Percentiles rank a stretch among this genome's conserved stretches.
These are phyloP conservation scores for Doryteuthis pealeii DNA, from an alignment of 1,140 invertebrate genomes.

Conservation along the genomic window DNA sequence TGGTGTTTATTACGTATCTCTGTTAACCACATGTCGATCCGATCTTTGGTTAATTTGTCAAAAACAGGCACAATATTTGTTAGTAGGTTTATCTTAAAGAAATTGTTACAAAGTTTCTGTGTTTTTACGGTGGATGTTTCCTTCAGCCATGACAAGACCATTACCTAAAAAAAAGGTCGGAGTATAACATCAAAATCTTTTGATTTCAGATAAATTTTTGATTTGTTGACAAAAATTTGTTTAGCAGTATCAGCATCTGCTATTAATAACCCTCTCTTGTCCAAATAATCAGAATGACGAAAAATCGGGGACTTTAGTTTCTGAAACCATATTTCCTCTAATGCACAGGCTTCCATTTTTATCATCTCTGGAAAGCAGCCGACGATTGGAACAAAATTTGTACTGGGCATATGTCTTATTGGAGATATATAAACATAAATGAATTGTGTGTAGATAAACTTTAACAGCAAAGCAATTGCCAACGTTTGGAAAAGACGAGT, in stretches of 20 bases:
- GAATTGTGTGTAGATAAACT: background rate
- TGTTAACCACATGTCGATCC: background rate
- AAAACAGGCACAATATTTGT: background rate
- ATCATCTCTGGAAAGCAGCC: background rate
- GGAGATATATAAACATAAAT: background rate
- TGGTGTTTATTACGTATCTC: background rate
- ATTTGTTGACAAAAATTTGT: background rate
- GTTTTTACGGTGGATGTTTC: background rate
- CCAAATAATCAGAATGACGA: background rate
- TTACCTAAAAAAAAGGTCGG: background rate
- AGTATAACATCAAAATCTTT: background rate
- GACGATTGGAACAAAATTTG: background rate
- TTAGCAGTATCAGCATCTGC: background rate
- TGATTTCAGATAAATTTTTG: background rate
- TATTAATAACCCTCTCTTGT: background rate
- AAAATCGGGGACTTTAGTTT: background rate
- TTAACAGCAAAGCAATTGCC: background rate
- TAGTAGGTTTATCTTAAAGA: background rate
- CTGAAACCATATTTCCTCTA: background rate
- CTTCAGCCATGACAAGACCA: background rate
- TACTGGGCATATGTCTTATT: background rate
- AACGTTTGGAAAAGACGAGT: background rate
- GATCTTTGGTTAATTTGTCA: background rate
- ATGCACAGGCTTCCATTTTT: background rate
- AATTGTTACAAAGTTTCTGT: background rate